Evolutionary conservation across 2,888 invertebrate genomes (phyloP).

Genomic region (Xestobium rufovillosum): DNA sequence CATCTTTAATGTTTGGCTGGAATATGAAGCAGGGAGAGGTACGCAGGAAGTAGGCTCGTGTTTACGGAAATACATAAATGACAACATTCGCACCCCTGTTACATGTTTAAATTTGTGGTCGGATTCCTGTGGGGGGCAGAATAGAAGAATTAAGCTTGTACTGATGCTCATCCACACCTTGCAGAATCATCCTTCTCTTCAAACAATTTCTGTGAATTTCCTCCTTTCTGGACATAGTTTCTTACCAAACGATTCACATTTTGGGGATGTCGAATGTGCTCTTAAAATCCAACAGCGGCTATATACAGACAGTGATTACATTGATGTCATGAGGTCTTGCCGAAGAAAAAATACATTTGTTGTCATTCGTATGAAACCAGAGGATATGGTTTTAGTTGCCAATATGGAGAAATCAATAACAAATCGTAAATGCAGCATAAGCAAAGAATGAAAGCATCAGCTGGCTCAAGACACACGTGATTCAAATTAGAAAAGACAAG

Average conservation of each 20-base stretch:
- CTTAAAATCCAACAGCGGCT: constrained; percentile 14
- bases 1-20: too few relatives aligned
- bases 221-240: too few relatives aligned
- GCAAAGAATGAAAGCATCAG: constrained; percentile 10
- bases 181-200: constrained; percentile 9
- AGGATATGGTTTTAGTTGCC: constrained; percentile 10
- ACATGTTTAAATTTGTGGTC: too few relatives aligned
- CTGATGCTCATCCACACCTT: constrained; percentile 12
- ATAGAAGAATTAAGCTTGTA: constrained; percentile 15
- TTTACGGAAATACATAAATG: too few relatives aligned
- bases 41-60: too few relatives aligned
- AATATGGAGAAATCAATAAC: constrained; percentile 8
- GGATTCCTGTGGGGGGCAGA: constrained; percentile 22
- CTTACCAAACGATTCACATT: constrained; percentile 19
- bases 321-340: constrained; percentile 16
- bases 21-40: too few relatives aligned
- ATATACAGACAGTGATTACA: constrained; percentile 15
- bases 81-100: too few relatives aligned
- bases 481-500: constrained; percentile 9
- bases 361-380: constrained; percentile 8
- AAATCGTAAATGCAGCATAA: constrained; percentile 12
- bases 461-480: constrained; percentile 11
- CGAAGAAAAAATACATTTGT: constrained; percentile 16
- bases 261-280: constrained; percentile 20
- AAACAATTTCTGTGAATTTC: constrained; percentile 15